Evolutionary conservation across 2,888 invertebrate species (phyloP).

Genomic region (Alviniconcha strummeri): DNA sequence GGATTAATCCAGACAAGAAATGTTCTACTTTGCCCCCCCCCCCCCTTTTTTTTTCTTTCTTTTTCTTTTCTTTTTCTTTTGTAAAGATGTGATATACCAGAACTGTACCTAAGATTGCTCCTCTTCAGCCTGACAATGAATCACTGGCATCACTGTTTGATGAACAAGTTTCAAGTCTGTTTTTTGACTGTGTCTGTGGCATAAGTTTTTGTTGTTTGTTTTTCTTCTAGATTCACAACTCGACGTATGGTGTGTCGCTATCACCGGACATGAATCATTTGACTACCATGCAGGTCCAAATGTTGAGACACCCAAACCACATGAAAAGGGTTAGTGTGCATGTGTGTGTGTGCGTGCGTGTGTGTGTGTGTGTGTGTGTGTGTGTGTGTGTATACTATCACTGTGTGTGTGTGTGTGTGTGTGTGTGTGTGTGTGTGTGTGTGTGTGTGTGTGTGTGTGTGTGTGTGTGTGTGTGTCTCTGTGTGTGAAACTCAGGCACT

Average conservation of each 20-base stretch:
- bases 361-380: constrained; percentile 11
- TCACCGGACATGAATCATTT: constrained; percentile 58
- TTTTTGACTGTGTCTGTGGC: too few relatives aligned
- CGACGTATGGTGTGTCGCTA: constrained; percentile 57
- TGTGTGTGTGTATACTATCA: constrained; percentile 3
- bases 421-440: neutral
- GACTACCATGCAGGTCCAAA: constrained; percentile 61
- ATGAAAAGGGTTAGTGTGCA: constrained; percentile 37
- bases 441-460: constrained; percentile 16
- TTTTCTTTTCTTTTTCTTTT: too few relatives aligned
- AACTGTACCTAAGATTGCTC: too few relatives aligned
- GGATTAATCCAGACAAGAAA: too few relatives aligned
- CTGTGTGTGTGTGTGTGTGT: neutral
- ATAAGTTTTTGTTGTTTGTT: neutral
- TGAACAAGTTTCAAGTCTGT: too few relatives aligned
- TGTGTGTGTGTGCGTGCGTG: neutral
- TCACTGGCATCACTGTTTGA: too few relatives aligned
- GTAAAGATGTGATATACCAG: too few relatives aligned
- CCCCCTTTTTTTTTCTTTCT: too few relatives aligned
- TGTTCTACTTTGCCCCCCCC: too few relatives aligned
- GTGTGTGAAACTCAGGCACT: neutral
- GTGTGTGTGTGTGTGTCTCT: neutral
- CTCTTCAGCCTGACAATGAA: too few relatives aligned
- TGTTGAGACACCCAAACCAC: constrained; percentile 65
- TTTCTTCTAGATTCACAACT: constrained; percentile 28